Percentiles rank a stretch among this genome's conserved stretches.
Conservation (phyloP, 37 sponge, comb jelly and placozoan species). For the Eunapius fragilis region DNA sequence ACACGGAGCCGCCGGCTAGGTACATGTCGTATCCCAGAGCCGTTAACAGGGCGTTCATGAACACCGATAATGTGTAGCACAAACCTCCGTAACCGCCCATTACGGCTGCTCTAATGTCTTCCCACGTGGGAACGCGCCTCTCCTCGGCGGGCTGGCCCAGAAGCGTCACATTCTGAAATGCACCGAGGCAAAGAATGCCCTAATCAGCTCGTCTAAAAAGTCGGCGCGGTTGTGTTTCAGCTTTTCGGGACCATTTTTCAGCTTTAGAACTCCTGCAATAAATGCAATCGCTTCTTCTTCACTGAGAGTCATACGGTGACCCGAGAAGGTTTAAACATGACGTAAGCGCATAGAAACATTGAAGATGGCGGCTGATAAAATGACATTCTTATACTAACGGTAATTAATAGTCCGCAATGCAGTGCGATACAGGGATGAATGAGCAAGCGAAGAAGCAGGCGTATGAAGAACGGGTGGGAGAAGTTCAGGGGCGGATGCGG, state of each 20-base stretch:
- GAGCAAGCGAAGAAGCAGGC: too few species aligned
- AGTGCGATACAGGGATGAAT: too few species aligned
- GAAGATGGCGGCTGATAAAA: too few species aligned
- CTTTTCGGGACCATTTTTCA: not conserved
- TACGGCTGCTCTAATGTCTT: slow-evolving; percentile 12
- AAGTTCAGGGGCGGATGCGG: too few species aligned
- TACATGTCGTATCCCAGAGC: slow-evolving; percentile 2
- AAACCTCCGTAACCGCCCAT: not conserved
- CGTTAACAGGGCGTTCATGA: slow-evolving; percentile 13
- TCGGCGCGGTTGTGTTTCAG: not conserved
- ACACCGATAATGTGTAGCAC: not conserved
- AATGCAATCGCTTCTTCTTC: slow-evolving; percentile 14
- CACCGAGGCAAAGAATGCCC: slow-evolving; percentile 3
- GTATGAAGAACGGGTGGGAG: too few species aligned
- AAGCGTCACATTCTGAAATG: slow-evolving; percentile 30
- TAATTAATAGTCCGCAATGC: too few species aligned
- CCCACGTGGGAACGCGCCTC: slow-evolving; percentile 8
- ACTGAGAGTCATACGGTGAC: not conserved
- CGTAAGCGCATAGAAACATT: too few species aligned
- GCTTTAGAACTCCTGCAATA: not conserved
- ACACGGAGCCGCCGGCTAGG: not conserved
- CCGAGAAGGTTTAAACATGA: too few species aligned
- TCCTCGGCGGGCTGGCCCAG: not conserved
- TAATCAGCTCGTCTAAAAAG: slow-evolving; percentile 19
- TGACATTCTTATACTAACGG: too few species aligned